Conservation (phyloP, 2,888 invertebrate species). For the Xestia ashworthii region DNA sequence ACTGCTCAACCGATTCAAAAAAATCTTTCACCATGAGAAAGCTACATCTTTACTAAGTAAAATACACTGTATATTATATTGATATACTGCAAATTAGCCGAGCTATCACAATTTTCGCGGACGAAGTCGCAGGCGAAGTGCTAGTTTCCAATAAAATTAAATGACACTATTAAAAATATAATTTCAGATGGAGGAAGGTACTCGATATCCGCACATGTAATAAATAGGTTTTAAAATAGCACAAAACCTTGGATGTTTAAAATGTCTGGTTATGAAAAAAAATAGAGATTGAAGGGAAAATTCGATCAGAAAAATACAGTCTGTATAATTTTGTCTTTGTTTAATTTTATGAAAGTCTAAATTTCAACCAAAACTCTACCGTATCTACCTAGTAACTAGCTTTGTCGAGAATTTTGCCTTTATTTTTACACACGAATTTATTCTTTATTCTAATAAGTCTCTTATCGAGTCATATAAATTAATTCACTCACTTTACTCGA, state of each 20-base stretch:
- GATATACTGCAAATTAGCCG: no score
- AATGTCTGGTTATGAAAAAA: background rate
- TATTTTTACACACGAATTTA: background rate
- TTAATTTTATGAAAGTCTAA: background rate
- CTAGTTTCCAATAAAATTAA: no score
- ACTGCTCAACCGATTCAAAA: no score
- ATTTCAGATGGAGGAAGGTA: background rate
- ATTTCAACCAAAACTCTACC: background rate
- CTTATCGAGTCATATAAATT: constrained; percentile 1
- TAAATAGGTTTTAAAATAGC: background rate
- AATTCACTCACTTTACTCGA: background rate
- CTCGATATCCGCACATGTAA: background rate
- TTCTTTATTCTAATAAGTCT: background rate
- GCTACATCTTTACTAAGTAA: no score
- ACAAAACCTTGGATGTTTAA: no score
- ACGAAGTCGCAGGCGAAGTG: no score
- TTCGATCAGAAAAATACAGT: background rate
- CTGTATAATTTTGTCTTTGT: background rate
- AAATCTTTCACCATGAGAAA: no score
- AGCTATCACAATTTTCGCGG: no score
- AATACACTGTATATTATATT: no score
- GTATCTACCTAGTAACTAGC: no score
- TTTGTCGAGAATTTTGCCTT: background rate
- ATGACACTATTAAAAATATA: background rate
- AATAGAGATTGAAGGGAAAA: background rate